Conservation (phyloP, 2,113 vertebrate genomes). For the Balaeniceps rex region DNA sequence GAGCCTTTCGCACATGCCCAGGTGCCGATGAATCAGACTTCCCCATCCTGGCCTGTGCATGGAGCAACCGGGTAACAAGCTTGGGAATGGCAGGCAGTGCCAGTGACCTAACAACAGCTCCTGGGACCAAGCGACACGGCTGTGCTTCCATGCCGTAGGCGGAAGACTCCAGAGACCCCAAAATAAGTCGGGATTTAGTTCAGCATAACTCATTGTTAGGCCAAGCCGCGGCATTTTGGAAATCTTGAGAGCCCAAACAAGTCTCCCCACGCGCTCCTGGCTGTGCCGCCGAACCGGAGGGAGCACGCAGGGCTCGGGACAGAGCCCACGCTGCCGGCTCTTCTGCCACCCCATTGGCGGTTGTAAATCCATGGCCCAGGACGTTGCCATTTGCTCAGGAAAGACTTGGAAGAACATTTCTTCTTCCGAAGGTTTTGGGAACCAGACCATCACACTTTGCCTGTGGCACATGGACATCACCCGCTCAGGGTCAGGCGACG, state of each 20-base stretch:
- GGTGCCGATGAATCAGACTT: neutral
- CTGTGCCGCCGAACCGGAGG: too few species aligned
- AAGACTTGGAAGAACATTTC: neutral
- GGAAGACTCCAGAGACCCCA: accelerated
- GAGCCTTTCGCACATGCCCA: accelerated
- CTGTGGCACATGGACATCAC: accelerated
- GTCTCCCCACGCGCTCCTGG: accelerated
- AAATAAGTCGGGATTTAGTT: neutral
- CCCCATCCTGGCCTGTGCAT: accelerated
- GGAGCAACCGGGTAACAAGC: accelerated
- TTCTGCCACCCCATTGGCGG: too few species aligned
- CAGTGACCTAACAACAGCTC: neutral
- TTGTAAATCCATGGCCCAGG: neutral
- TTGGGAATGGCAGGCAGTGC: neutral
- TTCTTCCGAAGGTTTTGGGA: neutral
- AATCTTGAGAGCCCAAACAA: neutral
- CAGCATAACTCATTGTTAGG: neutral
- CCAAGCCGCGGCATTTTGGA: too few species aligned
- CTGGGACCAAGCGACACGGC: accelerated
- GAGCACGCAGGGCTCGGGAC: too few species aligned
- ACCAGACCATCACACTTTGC: neutral
- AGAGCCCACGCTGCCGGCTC: too few species aligned
- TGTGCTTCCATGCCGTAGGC: accelerated
- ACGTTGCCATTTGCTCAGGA: neutral
- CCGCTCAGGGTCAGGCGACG: neutral